Conservation (phyloP, 2,888 invertebrate species). For the Orthosia gothica region DNA sequence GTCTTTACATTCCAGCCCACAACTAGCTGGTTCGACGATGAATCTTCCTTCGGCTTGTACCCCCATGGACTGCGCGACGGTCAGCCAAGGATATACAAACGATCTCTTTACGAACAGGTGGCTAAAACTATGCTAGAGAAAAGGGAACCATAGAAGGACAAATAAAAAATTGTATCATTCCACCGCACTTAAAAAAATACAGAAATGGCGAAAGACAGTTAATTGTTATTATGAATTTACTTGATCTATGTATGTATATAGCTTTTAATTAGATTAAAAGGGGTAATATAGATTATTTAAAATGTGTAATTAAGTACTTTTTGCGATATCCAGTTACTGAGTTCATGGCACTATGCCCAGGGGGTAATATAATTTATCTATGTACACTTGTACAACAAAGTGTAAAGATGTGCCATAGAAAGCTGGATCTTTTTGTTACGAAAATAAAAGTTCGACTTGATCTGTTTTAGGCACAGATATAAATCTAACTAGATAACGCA, state of each 20-base stretch:
- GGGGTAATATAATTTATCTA: background rate
- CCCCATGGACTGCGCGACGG: slow-evolving; percentile 78
- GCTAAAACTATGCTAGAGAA: slow-evolving; percentile 79
- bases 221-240: slow-evolving; percentile 36
- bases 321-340: slow-evolving; percentile 12
- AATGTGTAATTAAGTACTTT: slow-evolving; percentile 9
- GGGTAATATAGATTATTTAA: slow-evolving; percentile 31
- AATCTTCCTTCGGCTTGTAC: slow-evolving; percentile 77
- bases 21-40: slow-evolving; percentile 86
- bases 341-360: slow-evolving; percentile 10
- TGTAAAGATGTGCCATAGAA: slow-evolving; percentile 51
- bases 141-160: slow-evolving; percentile 68
- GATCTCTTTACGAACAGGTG: slow-evolving; percentile 84
- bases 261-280: slow-evolving; percentile 40
- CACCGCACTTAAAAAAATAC: slow-evolving; percentile 6
- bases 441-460: slow-evolving; percentile 19
- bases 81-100: slow-evolving; percentile 88
- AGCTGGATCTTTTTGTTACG: background rate
- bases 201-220: slow-evolving; percentile 40
- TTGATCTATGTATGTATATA: slow-evolving; percentile 55
- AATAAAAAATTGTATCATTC: slow-evolving; percentile 65
- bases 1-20: slow-evolving; percentile 79
- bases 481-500: too few species aligned
- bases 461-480: too few species aligned
- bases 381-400: slow-evolving; percentile 9